Percentiles rank a stretch among this genome's conserved stretches.
phyloP scores from a whole-genome alignment of 2,888 invertebrate species.

The Salpingus planirostris region DNA sequence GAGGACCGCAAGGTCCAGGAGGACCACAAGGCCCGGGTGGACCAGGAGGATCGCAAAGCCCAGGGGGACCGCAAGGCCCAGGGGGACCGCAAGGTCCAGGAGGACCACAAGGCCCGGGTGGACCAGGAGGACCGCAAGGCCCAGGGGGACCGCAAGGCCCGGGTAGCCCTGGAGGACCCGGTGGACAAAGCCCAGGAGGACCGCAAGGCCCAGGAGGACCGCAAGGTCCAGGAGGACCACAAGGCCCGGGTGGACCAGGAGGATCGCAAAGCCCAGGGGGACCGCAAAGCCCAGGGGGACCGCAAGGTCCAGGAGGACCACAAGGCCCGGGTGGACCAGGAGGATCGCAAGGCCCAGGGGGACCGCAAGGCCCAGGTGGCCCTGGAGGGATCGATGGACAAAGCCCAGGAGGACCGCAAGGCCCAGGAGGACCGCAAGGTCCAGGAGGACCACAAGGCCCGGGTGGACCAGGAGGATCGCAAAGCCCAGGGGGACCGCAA shows the following conservation, averaged over 20 bases:
- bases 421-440: constrained; percentile 2
- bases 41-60: constrained; percentile 16
- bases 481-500: constrained; percentile 13
- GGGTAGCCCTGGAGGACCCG: no score
- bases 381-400: constrained; percentile 4
- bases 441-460: neutral
- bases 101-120: constrained; percentile 13
- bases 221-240: constrained; percentile 1
- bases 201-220: constrained; percentile 6
- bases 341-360: neutral
- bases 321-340: constrained; percentile 7
- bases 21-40: constrained; percentile 3
- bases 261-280: constrained; percentile 13
- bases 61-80: constrained; percentile 10
- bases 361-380: constrained; percentile 5
- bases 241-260: no score
- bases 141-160: constrained; percentile 5
- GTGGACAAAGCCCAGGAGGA: constrained; percentile 14
- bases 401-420: constrained; percentile 14
- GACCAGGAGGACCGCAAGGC: constrained; percentile 16
- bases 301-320: constrained; percentile 1
- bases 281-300: constrained; percentile 7
- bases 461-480: constrained; percentile 1
- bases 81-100: constrained; percentile 9
- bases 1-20: constrained; percentile 9